Percentiles rank a stretch among this genome's conserved stretches.
Evolutionary conservation across 2,888 invertebrate species (phyloP).

Genomic region (Pandemis corylana): DNA sequence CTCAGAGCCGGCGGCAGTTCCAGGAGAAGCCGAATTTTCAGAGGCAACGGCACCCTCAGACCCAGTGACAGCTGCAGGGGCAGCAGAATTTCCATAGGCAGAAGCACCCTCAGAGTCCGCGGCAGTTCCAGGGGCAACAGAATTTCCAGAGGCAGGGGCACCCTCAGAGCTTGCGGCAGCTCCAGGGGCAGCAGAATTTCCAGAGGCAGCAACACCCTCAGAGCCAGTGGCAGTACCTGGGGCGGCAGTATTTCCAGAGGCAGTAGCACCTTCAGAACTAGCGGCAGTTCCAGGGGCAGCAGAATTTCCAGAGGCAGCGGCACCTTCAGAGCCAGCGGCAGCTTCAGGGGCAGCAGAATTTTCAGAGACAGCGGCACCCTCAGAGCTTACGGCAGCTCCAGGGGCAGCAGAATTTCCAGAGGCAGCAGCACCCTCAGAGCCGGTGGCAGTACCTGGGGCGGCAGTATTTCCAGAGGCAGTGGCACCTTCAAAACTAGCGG

Average conservation of each 20-base stretch:
- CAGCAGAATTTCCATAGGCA: slow-evolving; percentile 9
- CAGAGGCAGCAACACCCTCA: background rate
- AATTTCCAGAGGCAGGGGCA: slow-evolving; percentile 13
- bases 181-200: background rate
- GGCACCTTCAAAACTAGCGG: background rate
- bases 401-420: background rate
- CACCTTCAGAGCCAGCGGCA: background rate
- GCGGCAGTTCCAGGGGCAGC: background rate
- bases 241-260: slow-evolving; percentile 11
- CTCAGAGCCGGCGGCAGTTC: background rate
- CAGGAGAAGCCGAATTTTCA: background rate
- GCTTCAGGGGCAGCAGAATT: slow-evolving; percentile 19
- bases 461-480: slow-evolving; percentile 22
- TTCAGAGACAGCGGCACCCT: slow-evolving; percentile 15
- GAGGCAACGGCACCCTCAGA: background rate
- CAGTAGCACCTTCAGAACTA: slow-evolving; percentile 3
- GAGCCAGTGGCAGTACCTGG: slow-evolving; percentile 10
- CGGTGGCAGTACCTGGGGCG: slow-evolving; percentile 8
- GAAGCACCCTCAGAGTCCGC: background rate
- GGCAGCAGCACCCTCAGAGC: background rate
- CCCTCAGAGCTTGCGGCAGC: background rate
- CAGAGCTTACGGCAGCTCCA: background rate
- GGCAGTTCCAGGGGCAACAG: slow-evolving; percentile 27
- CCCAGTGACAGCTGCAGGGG: slow-evolving; percentile 12
- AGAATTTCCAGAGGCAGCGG: slow-evolving; percentile 12